These are phyloP conservation scores for Chironomus riparius DNA, from an alignment of 2,888 invertebrate species.

Conservation along the genomic window DNA sequence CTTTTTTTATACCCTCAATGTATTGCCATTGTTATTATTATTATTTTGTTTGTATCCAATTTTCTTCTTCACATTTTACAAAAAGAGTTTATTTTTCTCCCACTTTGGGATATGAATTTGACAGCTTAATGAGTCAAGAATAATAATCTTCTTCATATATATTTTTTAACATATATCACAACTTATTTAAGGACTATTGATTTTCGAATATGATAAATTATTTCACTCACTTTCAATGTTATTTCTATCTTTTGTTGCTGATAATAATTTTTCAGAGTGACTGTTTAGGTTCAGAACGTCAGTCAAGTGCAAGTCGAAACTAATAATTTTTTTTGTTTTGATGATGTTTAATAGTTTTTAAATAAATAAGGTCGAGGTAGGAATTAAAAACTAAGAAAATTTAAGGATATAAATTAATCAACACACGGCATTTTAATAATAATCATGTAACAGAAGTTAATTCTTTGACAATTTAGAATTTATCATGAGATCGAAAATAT, in stretches of 20 bases:
- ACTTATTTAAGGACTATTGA: not conserved
- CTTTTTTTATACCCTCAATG: not conserved
- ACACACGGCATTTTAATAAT: too few species aligned
- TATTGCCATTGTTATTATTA: not conserved
- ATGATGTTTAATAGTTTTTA: not conserved
- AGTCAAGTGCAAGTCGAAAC: not conserved
- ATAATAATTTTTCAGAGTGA: not conserved
- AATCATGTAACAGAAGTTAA: not conserved
- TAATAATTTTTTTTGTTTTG: not conserved
- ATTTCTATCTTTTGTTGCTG: too few species aligned
- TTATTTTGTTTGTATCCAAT: not conserved
- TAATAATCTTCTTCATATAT: too few species aligned
- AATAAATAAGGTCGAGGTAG: not conserved
- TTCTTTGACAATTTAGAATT: not conserved
- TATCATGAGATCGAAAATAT: not conserved
- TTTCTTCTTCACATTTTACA: too few species aligned
- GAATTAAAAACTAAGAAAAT: not conserved
- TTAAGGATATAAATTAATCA: not conserved
- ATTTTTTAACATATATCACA: not conserved
- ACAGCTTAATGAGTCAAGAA: too few species aligned
- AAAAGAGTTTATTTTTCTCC: too few species aligned
- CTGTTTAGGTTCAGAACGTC: not conserved
- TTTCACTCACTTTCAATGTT: too few species aligned
- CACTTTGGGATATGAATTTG: too few species aligned
- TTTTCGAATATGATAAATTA: not conserved